phyloP scores from a whole-genome alignment of 2,797 vertebrate genomes.

The Adrianichthys oophorus region DNA sequence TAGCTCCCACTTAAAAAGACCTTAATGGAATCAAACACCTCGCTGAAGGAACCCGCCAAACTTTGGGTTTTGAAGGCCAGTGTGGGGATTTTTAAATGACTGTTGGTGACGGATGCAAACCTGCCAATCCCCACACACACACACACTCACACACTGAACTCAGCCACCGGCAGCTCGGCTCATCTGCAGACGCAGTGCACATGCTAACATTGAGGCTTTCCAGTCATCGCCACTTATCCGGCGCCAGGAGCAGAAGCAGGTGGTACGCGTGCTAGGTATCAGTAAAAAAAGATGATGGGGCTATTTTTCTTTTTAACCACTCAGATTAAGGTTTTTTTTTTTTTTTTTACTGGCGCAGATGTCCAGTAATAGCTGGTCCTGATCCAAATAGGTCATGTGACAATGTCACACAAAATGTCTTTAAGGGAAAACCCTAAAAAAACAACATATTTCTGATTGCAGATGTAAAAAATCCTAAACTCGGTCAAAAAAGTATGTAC shows the following conservation, averaged over 20 bases:
- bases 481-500: too few species aligned
- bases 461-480: too few species aligned
- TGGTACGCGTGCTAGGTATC: constrained; percentile 43
- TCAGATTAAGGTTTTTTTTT: too few species aligned
- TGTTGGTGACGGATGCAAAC: constrained; percentile 56
- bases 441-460: too few species aligned
- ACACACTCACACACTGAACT: constrained; percentile 9
- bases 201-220: constrained; percentile 53
- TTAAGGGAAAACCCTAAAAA: too few species aligned
- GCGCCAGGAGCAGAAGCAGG: constrained; percentile 63
- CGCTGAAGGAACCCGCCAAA: constrained; percentile 37
- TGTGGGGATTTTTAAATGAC: constrained; percentile 52
- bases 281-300: too few species aligned
- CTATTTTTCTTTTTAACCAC: too few species aligned
- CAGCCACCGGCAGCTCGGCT: constrained; percentile 45
- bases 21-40: constrained; percentile 63
- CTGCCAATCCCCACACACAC: too few species aligned
- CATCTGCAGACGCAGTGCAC: constrained; percentile 52
- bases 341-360: too few species aligned
- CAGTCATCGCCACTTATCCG: constrained; percentile 53
- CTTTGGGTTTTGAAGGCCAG: constrained; percentile 32
- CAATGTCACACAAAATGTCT: too few species aligned
- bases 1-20: constrained; percentile 57
- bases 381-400: too few species aligned
- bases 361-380: too few species aligned